Percentiles rank a stretch among this genome's conserved stretches.
phyloP scores from a whole-genome alignment of 37 sponge, comb jelly and placozoan genomes.

The Lycopodina hypogea region DNA sequence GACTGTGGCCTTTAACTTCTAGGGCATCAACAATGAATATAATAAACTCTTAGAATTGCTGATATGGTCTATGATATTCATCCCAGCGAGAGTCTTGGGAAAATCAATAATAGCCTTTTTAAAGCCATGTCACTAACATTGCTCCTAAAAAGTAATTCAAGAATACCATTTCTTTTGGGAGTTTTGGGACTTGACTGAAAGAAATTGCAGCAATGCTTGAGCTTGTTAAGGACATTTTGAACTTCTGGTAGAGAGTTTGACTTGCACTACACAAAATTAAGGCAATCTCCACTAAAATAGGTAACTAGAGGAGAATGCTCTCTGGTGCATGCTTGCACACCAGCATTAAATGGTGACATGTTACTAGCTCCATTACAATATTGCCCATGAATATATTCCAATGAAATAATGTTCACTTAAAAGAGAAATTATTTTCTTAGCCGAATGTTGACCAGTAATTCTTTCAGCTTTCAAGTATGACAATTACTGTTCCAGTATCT shows the following conservation, averaged over 20 bases:
- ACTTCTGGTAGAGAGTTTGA: conserved; percentile 25
- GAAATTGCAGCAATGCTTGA: conserved; percentile 11
- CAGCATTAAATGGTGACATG: conserved; percentile 44
- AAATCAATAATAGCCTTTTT: not conserved
- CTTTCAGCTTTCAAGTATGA: too few relatives aligned
- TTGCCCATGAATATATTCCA: conserved; percentile 53
- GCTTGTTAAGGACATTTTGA: too few relatives aligned
- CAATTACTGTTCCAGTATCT: too few relatives aligned
- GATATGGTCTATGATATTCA: too few relatives aligned
- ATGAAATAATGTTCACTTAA: too few relatives aligned
- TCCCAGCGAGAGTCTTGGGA: too few relatives aligned
- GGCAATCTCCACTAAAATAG: conserved; percentile 34
- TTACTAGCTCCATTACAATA: conserved; percentile 57
- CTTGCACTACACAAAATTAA: conserved; percentile 26
- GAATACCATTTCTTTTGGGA: conserved; percentile 15
- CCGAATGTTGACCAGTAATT: too few relatives aligned
- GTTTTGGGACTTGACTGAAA: conserved; percentile 51
- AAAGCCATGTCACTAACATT: not conserved
- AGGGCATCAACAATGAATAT: not conserved
- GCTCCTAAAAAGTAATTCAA: not conserved
- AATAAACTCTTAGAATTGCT: too few relatives aligned
- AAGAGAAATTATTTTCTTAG: too few relatives aligned
- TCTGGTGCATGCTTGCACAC: conserved; percentile 45
- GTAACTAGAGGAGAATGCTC: conserved; percentile 36
- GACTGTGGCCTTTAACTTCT: not conserved